Evolutionary conservation across 2,888 invertebrate genomes (phyloP).

Genomic region (Cheiracanthium punctorium): DNA sequence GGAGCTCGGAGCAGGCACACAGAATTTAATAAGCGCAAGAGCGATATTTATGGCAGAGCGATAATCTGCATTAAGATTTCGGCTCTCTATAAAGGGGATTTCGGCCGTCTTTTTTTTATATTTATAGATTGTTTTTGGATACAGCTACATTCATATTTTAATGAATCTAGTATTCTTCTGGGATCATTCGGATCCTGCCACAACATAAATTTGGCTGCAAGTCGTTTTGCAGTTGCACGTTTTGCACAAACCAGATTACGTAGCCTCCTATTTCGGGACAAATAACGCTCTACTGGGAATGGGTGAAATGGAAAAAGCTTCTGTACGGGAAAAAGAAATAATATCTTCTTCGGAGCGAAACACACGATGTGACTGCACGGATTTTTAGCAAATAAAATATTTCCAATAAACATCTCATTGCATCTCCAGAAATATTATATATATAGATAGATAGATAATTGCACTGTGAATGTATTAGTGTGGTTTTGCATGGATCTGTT

Average conservation of each 20-base stretch:
- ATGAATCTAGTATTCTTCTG: background rate
- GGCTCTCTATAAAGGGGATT: background rate
- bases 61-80: conserved; percentile 3
- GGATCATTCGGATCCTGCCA: background rate
- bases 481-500: too few species aligned
- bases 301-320: background rate
- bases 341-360: background rate
- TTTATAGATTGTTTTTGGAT: conserved; percentile 3
- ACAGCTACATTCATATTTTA: conserved; percentile 8
- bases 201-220: background rate
- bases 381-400: background rate
- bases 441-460: too few species aligned
- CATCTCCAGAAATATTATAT: background rate
- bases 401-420: background rate
- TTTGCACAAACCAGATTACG: background rate
- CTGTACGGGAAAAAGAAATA: background rate
- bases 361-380: background rate
- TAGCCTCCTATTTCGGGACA: background rate
- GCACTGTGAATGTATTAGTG: too few species aligned
- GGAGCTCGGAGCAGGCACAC: conserved; percentile 19
- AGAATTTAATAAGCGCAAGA: conserved; percentile 60
- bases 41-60: conserved; percentile 56
- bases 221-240: background rate
- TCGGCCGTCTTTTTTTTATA: background rate
- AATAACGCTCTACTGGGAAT: background rate